Percentiles rank a stretch among this genome's conserved stretches.
Conservation (phyloP, 1,140 invertebrate species). For the Drosophila guanche region DNA sequence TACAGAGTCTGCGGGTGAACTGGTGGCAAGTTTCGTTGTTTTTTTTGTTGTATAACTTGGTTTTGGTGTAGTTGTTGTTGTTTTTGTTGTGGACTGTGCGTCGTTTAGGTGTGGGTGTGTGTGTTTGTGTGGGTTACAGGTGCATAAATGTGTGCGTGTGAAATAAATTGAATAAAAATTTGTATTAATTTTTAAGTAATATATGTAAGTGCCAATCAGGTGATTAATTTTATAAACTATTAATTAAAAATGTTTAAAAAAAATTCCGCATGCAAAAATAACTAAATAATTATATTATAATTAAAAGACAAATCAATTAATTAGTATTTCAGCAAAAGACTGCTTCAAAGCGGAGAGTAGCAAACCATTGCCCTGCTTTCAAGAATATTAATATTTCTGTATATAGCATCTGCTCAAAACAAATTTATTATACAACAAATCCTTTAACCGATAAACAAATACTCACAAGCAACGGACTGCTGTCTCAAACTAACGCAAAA, state of each 20-base stretch:
- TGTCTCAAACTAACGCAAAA: too few species aligned
- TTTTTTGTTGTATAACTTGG: constrained; percentile 36
- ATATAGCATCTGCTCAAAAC: too few species aligned
- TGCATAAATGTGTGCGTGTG: constrained; percentile 38
- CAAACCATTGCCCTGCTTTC: too few species aligned
- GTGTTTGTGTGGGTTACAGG: constrained; percentile 35
- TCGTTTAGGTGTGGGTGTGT: constrained; percentile 11
- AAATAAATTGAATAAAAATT: constrained; percentile 69
- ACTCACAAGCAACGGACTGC: too few species aligned
- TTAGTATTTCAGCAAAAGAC: too few species aligned
- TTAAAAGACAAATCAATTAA: constrained; percentile 22
- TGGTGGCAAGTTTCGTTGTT: constrained; percentile 42
- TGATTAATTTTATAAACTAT: neutral
- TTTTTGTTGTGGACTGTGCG: constrained; percentile 52
- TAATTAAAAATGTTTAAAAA: constrained; percentile 21
- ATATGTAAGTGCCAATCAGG: constrained; percentile 33
- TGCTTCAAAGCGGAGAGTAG: too few species aligned
- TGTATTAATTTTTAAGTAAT: constrained; percentile 42
- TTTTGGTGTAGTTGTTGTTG: constrained; percentile 46
- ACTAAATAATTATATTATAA: neutral
- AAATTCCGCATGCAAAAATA: constrained; percentile 35
- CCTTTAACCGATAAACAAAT: too few species aligned
- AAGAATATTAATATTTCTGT: neutral
- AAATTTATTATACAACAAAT: too few species aligned
- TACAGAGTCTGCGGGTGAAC: constrained; percentile 39